Conservation (phyloP, 2,113 vertebrate species). For the Pseudolaguvia tuberculata region DNA sequence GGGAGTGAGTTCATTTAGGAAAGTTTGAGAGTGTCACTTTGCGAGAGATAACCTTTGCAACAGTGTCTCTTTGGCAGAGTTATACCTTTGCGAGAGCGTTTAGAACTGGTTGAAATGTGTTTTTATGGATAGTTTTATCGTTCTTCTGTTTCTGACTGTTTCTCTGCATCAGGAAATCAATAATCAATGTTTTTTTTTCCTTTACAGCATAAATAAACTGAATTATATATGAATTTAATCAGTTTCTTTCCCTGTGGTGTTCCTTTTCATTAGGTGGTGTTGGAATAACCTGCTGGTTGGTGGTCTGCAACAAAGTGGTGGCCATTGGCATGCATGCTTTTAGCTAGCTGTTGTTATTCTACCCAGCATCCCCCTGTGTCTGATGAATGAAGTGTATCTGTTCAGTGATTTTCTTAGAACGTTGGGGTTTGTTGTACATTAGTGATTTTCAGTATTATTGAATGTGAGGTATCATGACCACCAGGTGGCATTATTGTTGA, state of each 20-base stretch:
- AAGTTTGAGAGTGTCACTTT: too few species aligned
- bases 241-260: constrained; percentile 19
- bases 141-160: too few species aligned
- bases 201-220: not conserved
- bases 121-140: too few species aligned
- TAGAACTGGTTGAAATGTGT: too few species aligned
- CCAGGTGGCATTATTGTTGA: not conserved
- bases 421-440: not conserved
- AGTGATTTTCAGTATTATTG: not conserved
- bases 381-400: not conserved
- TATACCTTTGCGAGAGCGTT: too few species aligned
- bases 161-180: too few species aligned
- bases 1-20: too few species aligned
- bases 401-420: not conserved
- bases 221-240: not conserved
- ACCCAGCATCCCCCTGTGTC: too few species aligned
- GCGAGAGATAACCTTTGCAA: too few species aligned
- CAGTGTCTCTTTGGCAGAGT: too few species aligned
- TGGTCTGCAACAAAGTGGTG: constrained; percentile 97
- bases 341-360: constrained; percentile 63
- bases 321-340: constrained; percentile 81
- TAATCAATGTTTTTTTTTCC: too few species aligned
- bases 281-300: constrained; percentile 95
- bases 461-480: not conserved
- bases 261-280: constrained; percentile 93